Evolutionary conservation across 2,113 vertebrate genomes (phyloP), one percentile per base, ranked within the genome.

Genomic region (Puntigrus tetrazona): DNA sequence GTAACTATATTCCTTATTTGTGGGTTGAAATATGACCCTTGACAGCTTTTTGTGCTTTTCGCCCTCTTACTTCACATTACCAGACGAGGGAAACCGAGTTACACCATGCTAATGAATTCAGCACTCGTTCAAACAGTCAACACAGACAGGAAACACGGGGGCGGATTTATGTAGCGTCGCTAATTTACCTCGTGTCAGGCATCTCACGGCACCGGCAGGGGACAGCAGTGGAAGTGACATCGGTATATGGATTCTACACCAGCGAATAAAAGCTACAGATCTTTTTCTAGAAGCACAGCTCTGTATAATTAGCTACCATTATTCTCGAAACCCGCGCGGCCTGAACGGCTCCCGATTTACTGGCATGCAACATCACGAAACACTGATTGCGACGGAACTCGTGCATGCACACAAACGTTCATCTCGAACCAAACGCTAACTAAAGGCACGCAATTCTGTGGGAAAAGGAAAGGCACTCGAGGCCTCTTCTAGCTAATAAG

Each of bases 301-400:
- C 81, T 79, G 73, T 63, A 59, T n/a, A 43, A 83, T 34, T 78
- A 74, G 79, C 65, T 31, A 38, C n/a, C 59, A 22, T 20, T 7
- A 50, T 57, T 38, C 75, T 43, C 43, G 80, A 73, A 36, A 45
- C 61, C 73, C 73, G 43, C 18, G 27, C 85, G 29, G 52, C 76
- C 65, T 14, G 29, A 65, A 85, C 72, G 41, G 25, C 80, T 34
- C 70, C 52, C 52, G 63, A 72, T 74, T 22, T 79, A 41, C 63
- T 79, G 70, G 72, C 89, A 86, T 90, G 88, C 88, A 89, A 88
- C 78, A 86, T 87, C 61, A 81, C 86, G n/a, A n/a, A 84, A 59
- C 82, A 84, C 25, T 34, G 55, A 34, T 75, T 11, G 55, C 29
- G 52, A 25, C 69, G 14, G 16, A 43, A 73, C 70, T 1, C 36